Evolutionary conservation across 2,888 invertebrate genomes (phyloP), one percentile per base, ranked within the genome.

Genomic region (Drosophila mimica): DNA sequence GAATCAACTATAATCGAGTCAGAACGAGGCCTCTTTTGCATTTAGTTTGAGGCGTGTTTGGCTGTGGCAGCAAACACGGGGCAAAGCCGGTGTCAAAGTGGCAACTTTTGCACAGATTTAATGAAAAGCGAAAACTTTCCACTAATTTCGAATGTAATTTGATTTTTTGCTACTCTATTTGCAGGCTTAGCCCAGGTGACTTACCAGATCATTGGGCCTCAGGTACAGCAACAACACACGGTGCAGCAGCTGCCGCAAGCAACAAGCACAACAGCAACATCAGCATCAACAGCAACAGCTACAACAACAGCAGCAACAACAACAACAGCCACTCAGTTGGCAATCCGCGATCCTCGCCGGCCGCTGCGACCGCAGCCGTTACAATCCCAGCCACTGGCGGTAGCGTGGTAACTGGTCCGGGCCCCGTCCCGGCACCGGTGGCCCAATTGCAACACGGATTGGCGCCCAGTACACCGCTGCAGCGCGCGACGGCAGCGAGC

Each of bases 181-280:
- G 85, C 95, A 97, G 97, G 96, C 96, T 96, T 95, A 96, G 97
- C 95, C 96, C 97, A 95, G 96, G 96, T 96, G 97, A 97, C 94
- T 95, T 97, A 95, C 96, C 92, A 91, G 93, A 93, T 90, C 92
- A 91, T 91, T 93, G 93, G 93, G 91, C 84, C 83, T 83, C 91
- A 90, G 81, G 86, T 76, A 88, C 86, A 83, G 76, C 91, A 81
- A 79, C 89, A 70, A 64, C 81, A 71, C 76, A 76, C 65, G 74
- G 72, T 79, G 48, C 68, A 74, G 43, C 74, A 70, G 64, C 80
- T 69, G 68, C 43, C 34, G 74, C 76, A 15, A 59, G 67, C 71
- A 77, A 33, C 78, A 74, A 56, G 56, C 68, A 57, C 71, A 74
- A 20, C 75, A 72, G 48, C 73, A 75, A 46, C 46, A 46, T 15